These are phyloP conservation scores for Danio jaintianensis DNA, from an alignment of 2,797 vertebrate species.

Conservation along the genomic window DNA sequence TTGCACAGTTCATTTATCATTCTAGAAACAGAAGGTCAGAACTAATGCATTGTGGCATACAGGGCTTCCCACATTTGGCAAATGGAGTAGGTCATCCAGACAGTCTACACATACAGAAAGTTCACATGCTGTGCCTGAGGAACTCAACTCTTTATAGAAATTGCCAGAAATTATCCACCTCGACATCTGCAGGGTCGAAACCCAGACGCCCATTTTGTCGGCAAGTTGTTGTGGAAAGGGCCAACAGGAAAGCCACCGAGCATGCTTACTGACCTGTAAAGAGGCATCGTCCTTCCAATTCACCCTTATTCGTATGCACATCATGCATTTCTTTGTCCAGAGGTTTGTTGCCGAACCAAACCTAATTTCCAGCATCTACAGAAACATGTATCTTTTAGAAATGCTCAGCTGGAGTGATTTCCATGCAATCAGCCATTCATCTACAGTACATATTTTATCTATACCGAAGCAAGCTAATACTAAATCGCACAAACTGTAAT, in stretches of 20 bases:
- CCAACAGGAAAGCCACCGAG: slow-evolving; percentile 44
- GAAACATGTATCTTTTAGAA: not conserved
- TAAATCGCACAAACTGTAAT: not conserved
- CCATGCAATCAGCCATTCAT: too few species aligned
- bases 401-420: not conserved
- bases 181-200: slow-evolving; percentile 70
- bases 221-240: slow-evolving; percentile 54
- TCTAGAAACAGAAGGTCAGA: not conserved
- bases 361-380: not conserved
- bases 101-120: not conserved
- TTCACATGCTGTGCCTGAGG: not conserved
- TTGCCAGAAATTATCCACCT: slow-evolving; percentile 57
- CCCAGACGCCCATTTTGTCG: slow-evolving; percentile 56
- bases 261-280: not conserved
- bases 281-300: not conserved
- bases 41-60: not conserved
- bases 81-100: not conserved
- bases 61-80: not conserved
- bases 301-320: not conserved
- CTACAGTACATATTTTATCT: not conserved
- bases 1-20: not conserved
- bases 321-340: not conserved
- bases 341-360: not conserved
- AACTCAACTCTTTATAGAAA: slow-evolving; percentile 57
- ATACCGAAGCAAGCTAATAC: not conserved